A percentile compares a stretch with the other conserved stretches of the same genome.
phyloP scores from a whole-genome alignment of 2,888 invertebrate species.

The Acanthopleura granulata region DNA sequence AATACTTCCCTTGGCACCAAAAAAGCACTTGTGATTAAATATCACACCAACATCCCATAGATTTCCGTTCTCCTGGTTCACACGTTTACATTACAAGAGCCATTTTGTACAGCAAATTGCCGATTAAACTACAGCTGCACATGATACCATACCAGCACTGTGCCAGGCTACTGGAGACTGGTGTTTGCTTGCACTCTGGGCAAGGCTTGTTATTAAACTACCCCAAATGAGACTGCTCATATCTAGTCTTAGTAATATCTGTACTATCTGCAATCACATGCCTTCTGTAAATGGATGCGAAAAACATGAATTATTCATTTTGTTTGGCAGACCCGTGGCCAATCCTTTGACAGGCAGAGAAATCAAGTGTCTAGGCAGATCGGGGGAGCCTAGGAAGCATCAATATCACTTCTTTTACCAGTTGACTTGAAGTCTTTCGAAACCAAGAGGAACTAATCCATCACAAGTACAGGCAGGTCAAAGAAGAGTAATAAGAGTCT shows the following conservation, averaged over 20 bases:
- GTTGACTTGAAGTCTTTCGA: neutral
- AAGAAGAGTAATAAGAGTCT: neutral
- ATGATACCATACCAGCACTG: too few relatives aligned
- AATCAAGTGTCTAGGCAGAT: neutral
- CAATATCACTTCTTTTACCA: constrained; percentile 6
- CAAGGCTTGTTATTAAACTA: neutral
- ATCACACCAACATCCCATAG: too few relatives aligned
- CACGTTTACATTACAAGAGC: too few relatives aligned
- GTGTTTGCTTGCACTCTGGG: too few relatives aligned
- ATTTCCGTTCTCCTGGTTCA: too few relatives aligned
- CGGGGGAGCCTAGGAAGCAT: neutral
- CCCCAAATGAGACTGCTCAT: neutral
- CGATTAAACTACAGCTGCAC: too few relatives aligned
- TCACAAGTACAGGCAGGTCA: neutral
- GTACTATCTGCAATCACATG: constrained; percentile 1
- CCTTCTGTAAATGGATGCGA: neutral
- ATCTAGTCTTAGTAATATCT: neutral
- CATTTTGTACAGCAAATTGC: too few relatives aligned
- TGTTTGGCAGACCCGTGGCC: neutral
- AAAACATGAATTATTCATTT: constrained; percentile 14
- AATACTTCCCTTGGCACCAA: too few relatives aligned
- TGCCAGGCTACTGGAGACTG: too few relatives aligned
- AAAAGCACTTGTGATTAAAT: too few relatives aligned
- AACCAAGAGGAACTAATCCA: neutral
- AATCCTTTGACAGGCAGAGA: constrained; percentile 12